A percentile compares a stretch with the other conserved stretches of the same genome.
Evolutionary conservation across 1,140 invertebrate species (phyloP).

Genomic region (Lepidurus arcticus): DNA sequence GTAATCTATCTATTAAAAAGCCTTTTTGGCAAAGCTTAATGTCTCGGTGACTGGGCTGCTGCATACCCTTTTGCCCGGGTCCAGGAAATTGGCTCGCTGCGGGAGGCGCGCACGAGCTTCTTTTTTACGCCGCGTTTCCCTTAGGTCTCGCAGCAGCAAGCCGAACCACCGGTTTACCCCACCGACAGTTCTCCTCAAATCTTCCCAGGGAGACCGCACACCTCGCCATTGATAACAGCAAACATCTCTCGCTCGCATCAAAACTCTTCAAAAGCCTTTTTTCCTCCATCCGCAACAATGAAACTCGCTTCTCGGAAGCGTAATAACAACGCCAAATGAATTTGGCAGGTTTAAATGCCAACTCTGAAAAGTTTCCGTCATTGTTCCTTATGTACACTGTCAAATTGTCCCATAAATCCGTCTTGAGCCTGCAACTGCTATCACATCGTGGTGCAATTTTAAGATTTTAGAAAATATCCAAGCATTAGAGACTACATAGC

Average conservation of each 20-base stretch:
- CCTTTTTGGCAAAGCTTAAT: conserved; percentile 5
- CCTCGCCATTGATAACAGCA: conserved; percentile 14
- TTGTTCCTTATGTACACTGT: no score
- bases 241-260: not conserved
- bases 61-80: not conserved
- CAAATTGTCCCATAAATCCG: no score
- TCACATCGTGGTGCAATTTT: no score
- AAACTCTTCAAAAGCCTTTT: no score
- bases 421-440: no score
- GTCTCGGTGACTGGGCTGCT: not conserved
- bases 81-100: conserved; percentile 13
- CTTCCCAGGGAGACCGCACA: not conserved
- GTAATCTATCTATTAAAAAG: conserved; percentile 20
- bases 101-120: conserved; percentile 19
- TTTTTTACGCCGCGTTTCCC: conserved; percentile 10
- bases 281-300: no score
- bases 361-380: no score
- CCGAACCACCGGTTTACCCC: not conserved
- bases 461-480: no score
- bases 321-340: no score
- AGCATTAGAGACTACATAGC: no score
- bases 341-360: no score
- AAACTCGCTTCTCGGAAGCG: no score
- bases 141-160: not conserved
- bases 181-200: not conserved